Evolutionary conservation across 2,113 vertebrate species (phyloP), one percentile per base, ranked within the genome.

Genomic region (Odocoileus virginianus): DNA sequence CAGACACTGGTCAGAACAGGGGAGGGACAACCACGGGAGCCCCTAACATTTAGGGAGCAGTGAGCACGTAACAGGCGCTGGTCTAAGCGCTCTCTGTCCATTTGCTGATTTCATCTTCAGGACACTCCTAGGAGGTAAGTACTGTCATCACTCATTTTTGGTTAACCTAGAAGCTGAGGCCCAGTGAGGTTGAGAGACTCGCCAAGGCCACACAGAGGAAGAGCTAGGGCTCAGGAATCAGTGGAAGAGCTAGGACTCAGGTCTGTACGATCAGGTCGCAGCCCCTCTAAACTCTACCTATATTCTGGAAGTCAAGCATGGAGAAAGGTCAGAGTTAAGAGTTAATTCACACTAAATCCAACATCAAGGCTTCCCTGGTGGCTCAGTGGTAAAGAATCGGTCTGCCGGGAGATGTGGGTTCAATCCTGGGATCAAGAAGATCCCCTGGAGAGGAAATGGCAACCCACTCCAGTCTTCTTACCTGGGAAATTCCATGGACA

Each of bases 1-100:
- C 89, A 90, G 61, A 71, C 74, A 12, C 4, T 3, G 28, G 21
- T 54, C 64, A 36, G 76, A 60, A 52, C 15, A n/a, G 50, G 92
- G 19, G 23, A 60, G 47, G 30, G 17, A 5, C 47, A 25, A 6
- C 2, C 17, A 27, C 54, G 6, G 6, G 9, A 28, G 7, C 45
- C 36, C 33, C 33, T 71, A 4, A 16, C 30, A 10, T 58, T 10
- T 43, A 9, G 0, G 23, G 33, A 89, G 47, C 21, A 10, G 7
- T 16, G 28, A n/a, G 16, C 16, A 5, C 21, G 1, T 15, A 16
- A n/a, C 36, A 23, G 50, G 23, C 13, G 1, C 84, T 15, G 4
- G 79, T 33, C 36, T 28, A 15, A 58, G 11, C 40, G 1, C 19
- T 45, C 10, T 21, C 4, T 0, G 0, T 7, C 3, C 2, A 30